Percentiles rank a stretch among this genome's conserved stretches.
These are phyloP conservation scores for Chironomus tentans DNA, from an alignment of 2,888 invertebrate species.

Conservation along the genomic window DNA sequence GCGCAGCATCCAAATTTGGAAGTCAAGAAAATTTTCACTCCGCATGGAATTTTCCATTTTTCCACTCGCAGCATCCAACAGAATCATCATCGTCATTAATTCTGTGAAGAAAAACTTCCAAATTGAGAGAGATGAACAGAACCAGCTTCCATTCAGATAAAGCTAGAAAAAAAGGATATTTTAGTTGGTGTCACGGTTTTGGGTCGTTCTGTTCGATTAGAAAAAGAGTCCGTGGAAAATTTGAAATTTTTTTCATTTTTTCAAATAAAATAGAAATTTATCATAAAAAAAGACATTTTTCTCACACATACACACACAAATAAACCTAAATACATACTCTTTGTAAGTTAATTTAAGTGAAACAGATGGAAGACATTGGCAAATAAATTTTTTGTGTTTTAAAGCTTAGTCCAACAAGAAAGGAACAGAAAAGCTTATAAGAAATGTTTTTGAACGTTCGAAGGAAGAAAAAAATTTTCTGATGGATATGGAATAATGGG, in stretches of 20 bases:
- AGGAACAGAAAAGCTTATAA: neutral
- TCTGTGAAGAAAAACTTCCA: neutral
- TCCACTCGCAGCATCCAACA: neutral
- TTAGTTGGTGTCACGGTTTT: conserved; percentile 22
- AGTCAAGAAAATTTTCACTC: neutral
- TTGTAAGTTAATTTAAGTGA: neutral
- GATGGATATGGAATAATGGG: neutral
- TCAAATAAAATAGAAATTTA: neutral
- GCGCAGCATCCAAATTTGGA: neutral
- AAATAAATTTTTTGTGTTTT: too few species aligned
- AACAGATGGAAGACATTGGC: neutral
- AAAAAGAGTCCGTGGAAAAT: conserved; percentile 24
- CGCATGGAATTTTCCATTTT: too few species aligned
- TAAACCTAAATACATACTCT: neutral
- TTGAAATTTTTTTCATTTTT: conserved; percentile 23
- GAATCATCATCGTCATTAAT: neutral
- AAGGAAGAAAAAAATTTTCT: neutral
- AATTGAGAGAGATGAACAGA: neutral
- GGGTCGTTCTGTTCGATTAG: conserved; percentile 25
- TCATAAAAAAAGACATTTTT: neutral
- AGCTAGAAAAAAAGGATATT: neutral
- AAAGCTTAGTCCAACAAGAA: neutral
- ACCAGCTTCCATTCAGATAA: neutral
- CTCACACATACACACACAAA: neutral
- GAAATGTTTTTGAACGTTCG: neutral